phyloP scores from a whole-genome alignment of 2,888 invertebrate species.

The Horisme vitalbata region DNA sequence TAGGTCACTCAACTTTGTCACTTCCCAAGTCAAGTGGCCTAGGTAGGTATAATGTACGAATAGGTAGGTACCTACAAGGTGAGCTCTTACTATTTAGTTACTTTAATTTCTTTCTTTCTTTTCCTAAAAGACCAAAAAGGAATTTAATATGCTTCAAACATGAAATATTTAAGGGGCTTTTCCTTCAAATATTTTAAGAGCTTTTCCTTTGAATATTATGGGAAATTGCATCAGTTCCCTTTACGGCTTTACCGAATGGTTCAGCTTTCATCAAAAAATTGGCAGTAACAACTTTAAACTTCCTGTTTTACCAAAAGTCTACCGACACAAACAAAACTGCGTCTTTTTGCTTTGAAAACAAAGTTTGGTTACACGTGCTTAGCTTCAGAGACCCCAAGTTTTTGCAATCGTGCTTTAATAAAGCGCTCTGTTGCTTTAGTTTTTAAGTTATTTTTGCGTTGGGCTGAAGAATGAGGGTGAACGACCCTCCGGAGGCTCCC shows the following conservation, averaged over 20 bases:
- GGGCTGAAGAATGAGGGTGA: constrained; percentile 45
- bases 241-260: background rate
- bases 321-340: constrained; percentile 11
- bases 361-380: constrained; percentile 18
- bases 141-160: no score
- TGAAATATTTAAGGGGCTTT: no score
- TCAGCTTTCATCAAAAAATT: constrained; percentile 15
- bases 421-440: constrained; percentile 19
- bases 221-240: no score
- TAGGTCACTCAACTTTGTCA: no score
- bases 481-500: constrained; percentile 48
- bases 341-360: constrained; percentile 14
- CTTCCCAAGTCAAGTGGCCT: no score
- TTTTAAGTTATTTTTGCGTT: constrained; percentile 26
- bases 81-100: no score
- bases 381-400: constrained; percentile 3
- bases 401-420: constrained; percentile 1
- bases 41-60: no score
- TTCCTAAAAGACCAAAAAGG: no score
- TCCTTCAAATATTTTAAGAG: no score
- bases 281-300: constrained; percentile 9
- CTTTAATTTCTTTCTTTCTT: no score
- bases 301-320: constrained; percentile 7
- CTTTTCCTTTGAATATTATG: no score
- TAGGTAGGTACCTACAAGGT: no score